These are phyloP conservation scores for Trigoniulus corallinus DNA, from an alignment of 1,140 invertebrate species.

Conservation along the genomic window DNA sequence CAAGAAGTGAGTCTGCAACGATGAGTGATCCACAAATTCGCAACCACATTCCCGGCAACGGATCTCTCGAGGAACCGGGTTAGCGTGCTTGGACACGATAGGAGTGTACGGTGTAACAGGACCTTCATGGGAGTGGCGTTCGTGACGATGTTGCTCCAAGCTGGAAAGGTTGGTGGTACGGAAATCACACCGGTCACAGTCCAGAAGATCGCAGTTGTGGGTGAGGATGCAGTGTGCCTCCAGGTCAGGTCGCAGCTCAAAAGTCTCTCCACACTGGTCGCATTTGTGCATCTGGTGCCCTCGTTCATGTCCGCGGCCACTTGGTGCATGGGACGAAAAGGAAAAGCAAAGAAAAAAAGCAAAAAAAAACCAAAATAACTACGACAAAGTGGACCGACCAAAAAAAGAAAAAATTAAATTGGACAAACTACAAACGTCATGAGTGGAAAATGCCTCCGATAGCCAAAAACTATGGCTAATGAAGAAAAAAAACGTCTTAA, in stretches of 20 bases:
- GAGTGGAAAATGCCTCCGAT: no score
- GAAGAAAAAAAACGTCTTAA: no score
- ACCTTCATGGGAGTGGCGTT: constrained; percentile 7
- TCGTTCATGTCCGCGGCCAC: constrained; percentile 17
- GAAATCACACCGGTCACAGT: constrained; percentile 24
- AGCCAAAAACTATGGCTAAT: no score
- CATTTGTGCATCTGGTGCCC: constrained; percentile 14
- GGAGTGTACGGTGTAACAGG: neutral
- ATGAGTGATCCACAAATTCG: constrained; percentile 32
- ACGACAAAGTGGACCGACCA: neutral
- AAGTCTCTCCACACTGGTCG: constrained; percentile 21
- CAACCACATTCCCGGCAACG: constrained; percentile 34
- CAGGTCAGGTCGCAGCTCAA: constrained; percentile 20
- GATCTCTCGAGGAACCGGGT: constrained; percentile 29
- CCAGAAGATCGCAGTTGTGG: constrained; percentile 21
- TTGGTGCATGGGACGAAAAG: neutral
- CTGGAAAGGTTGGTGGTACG: constrained; percentile 16
- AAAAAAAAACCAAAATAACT: neutral
- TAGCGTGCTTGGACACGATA: constrained; percentile 2
- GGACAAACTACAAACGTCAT: no score
- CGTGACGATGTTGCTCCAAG: constrained; percentile 11
- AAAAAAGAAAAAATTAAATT: neutral
- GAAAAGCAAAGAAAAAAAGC: neutral
- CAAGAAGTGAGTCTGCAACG: constrained; percentile 29
- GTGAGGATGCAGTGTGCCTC: constrained; percentile 23